A percentile compares a stretch with the other conserved stretches of the same genome.
phyloP scores from a whole-genome alignment of 1,140 invertebrate species.

The Macrocentrus cingulum region DNA sequence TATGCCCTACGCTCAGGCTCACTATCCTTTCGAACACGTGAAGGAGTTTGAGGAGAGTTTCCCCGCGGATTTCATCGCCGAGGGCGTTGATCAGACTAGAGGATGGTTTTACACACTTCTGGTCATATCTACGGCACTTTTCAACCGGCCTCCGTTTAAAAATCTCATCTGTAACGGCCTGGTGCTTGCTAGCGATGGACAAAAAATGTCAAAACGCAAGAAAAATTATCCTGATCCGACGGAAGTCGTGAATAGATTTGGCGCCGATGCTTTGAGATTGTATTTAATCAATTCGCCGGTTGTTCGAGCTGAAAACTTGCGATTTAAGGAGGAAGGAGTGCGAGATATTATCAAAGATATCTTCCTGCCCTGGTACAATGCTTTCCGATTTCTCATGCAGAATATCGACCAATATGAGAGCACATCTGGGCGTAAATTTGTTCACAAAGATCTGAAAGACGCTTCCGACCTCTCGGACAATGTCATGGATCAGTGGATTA shows the following conservation, averaged over 20 bases:
- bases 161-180: constrained; percentile 96
- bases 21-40: constrained; percentile 93
- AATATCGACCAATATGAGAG: constrained; percentile 82
- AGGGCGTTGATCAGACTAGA: constrained; percentile 98
- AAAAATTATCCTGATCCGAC: constrained; percentile 99
- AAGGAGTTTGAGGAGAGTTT: constrained; percentile 93
- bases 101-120: constrained; percentile 99
- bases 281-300: constrained; percentile 99
- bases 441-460: constrained; percentile 64
- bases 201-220: constrained; percentile 99
- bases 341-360: constrained; percentile 96
- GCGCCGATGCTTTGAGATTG: constrained; percentile 93
- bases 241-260: constrained; percentile 89
- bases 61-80: constrained; percentile 99
- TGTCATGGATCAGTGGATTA: constrained; percentile 97
- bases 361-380: constrained; percentile 98
- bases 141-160: constrained; percentile 95
- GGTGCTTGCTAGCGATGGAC: constrained; percentile 92
- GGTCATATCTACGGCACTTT: constrained; percentile 95
- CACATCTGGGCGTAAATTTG: constrained; percentile 67
- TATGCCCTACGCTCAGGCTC: constrained; percentile 97
- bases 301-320: constrained; percentile 92
- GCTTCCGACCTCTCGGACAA: constrained; percentile 65
- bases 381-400: constrained; percentile 93
- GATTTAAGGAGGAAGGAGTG: constrained; percentile 97